Conservation (phyloP, 2,888 invertebrate species). For the Leistus spinibarbis region DNA sequence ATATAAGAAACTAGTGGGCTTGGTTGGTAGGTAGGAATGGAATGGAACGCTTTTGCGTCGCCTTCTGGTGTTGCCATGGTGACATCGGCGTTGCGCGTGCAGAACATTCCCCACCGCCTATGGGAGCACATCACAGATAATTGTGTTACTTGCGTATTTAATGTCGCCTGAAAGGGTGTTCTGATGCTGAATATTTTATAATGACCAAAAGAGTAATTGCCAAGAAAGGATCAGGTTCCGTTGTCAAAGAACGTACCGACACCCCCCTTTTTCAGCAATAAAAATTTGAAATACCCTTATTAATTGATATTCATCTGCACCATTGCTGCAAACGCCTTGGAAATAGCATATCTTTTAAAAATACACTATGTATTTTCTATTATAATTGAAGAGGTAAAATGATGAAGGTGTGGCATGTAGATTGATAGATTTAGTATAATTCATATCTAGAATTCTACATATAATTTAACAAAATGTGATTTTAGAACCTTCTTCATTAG, state of each 20-base stretch:
- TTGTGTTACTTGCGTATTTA: conserved; percentile 19
- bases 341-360: too few species aligned
- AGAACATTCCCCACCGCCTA: background rate
- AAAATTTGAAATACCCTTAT: background rate
- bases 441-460: too few species aligned
- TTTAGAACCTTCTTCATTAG: too few species aligned
- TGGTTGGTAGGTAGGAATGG: background rate
- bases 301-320: too few species aligned
- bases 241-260: background rate
- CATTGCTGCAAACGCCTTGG: too few species aligned
- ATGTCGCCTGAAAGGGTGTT: background rate
- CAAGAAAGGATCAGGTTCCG: background rate
- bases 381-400: too few species aligned
- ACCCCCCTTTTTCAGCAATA: background rate
- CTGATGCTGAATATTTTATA: conserved; percentile 9
- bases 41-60: background rate
- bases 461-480: too few species aligned
- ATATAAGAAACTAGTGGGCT: background rate
- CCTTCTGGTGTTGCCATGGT: conserved; percentile 12
- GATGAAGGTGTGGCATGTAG: too few species aligned
- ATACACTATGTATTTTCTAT: too few species aligned
- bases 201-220: background rate
- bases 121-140: background rate
- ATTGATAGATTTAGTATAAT: too few species aligned
- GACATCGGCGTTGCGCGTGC: conserved; percentile 11